phyloP scores from a whole-genome alignment of 37 sponge, comb jelly and placozoan genomes.

The Halichondria panicea region DNA sequence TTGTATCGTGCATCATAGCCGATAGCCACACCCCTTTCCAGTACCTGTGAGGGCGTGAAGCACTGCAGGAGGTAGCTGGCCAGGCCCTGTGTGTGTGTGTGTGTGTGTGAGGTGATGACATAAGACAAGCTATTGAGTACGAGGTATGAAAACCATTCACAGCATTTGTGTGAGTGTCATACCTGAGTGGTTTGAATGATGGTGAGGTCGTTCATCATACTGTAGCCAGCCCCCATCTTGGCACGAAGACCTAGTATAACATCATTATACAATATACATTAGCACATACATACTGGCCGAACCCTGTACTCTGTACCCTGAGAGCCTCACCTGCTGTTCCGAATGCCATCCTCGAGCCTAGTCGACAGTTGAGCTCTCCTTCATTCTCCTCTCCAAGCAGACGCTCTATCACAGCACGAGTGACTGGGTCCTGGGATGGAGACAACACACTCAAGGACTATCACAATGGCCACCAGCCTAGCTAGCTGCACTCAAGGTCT shows the following conservation, averaged over 20 bases:
- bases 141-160: not conserved
- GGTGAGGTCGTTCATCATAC: conserved; percentile 96
- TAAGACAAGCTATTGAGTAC: not conserved
- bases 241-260: conserved; percentile 77
- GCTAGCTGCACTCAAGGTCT: not conserved
- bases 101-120: not conserved
- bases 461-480: too few species aligned
- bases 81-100: conserved; percentile 61
- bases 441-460: too few species aligned
- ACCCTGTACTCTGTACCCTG: not conserved
- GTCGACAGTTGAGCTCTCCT: conserved; percentile 33
- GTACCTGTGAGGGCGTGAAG: conserved; percentile 42
- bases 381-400: conserved; percentile 52
- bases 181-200: conserved; percentile 98
- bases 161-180: not conserved
- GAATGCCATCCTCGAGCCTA: conserved; percentile 82
- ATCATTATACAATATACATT: not conserved
- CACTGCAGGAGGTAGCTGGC: conserved; percentile 60
- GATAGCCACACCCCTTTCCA: conserved; percentile 85
- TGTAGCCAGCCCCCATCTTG: conserved; percentile 95
- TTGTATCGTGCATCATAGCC: conserved; percentile 98
- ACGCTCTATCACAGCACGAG: conserved; percentile 50
- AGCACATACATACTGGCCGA: not conserved
- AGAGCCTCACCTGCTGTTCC: conserved; percentile 80
- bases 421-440: conserved; percentile 38